Conservation (phyloP, 2,113 vertebrate genomes). For the Pandion haliaetus region DNA sequence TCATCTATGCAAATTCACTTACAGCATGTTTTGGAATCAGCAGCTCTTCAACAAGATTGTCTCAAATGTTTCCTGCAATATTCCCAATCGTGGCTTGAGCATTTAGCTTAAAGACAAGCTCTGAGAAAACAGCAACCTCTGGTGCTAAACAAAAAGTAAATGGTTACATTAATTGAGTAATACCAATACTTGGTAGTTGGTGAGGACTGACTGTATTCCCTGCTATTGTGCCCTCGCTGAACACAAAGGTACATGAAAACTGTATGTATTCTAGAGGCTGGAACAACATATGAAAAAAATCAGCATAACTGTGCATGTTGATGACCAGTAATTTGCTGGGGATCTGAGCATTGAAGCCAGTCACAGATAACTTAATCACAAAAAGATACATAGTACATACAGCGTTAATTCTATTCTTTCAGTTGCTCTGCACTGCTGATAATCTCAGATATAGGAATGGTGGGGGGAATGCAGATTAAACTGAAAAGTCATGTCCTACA, state of each 20-base stretch:
- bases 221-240: background rate
- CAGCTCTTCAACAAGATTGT: background rate
- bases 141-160: conserved; percentile 17
- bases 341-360: background rate
- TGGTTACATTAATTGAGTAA: background rate
- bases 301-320: background rate
- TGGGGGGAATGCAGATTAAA: background rate
- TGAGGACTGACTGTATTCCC: background rate
- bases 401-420: background rate
- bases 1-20: conserved; percentile 48
- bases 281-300: background rate
- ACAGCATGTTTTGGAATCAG: background rate
- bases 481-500: background rate
- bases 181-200: background rate
- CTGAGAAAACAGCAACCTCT: conserved; percentile 40
- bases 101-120: conserved; percentile 8
- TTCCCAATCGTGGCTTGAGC: background rate
- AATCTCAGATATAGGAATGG: background rate
- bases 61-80: conserved; percentile 7
- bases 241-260: background rate
- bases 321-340: background rate
- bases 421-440: background rate
- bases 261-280: background rate
- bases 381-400: background rate
- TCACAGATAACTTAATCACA: background rate